Percentiles rank a stretch among this genome's conserved stretches.
These are phyloP conservation scores for Noctilio leporinus DNA, from an alignment of 2,113 vertebrate species.

Conservation along the genomic window DNA sequence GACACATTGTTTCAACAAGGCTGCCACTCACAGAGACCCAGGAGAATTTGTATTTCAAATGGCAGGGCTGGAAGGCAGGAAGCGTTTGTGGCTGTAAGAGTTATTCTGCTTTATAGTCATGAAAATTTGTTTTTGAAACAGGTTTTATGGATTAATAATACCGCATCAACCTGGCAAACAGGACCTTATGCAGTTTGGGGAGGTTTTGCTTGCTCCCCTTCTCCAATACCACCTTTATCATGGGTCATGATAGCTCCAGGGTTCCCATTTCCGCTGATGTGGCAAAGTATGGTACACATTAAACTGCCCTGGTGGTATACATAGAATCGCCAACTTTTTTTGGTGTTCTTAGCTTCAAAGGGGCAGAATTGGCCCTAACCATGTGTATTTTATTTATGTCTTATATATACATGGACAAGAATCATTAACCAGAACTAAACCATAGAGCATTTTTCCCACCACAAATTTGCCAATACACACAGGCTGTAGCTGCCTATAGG, in stretches of 20 bases:
- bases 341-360: constrained; percentile 43
- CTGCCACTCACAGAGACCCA: background rate
- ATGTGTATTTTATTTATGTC: constrained; percentile 48
- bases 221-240: background rate
- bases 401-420: background rate
- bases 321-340: background rate
- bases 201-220: background rate
- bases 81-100: background rate
- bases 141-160: background rate
- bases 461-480: background rate
- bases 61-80: background rate
- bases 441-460: background rate
- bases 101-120: background rate
- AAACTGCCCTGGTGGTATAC: background rate
- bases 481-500: background rate
- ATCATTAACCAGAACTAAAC: constrained; percentile 13
- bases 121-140: constrained; percentile 31
- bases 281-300: constrained; percentile 43
- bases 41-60: background rate
- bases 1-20: background rate
- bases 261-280: background rate
- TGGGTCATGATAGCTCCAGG: background rate
- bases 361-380: background rate
- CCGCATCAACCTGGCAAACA: background rate
- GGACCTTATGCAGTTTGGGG: background rate